Base-by-base conservation (phyloP, 2,113 vertebrate genomes). In the Heterotis niloticus region DNA sequence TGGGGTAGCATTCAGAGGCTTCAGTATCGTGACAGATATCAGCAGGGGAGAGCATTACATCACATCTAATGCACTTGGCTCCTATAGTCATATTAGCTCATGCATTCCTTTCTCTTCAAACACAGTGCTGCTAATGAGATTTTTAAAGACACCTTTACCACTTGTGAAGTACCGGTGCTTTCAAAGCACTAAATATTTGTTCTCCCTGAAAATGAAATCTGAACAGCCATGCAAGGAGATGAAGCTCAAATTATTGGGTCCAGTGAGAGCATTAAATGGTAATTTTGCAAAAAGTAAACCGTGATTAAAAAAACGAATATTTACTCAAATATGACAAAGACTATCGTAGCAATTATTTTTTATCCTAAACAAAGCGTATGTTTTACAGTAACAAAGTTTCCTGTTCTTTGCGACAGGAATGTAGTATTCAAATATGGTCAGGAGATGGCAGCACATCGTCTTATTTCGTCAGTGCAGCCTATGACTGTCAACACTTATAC, bases 371-470 rank as follows among this genome's bases (percentile, higher is more conserved):
- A 44, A 44, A 44, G 7, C 7, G 7, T 44, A 4, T 44, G 34
- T 44, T 44, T 44, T 44, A 62, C 13, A 62, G 59, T 62, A 62
- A 62, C 20, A 14, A 62, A 17, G 10, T 17, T 62, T 17, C 59
- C 3, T 62, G 59, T 44, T 44, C 34, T 7, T 44, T 44, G 34
- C 34, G 7, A 44, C 34, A 44, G 34, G 2, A n/a, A 44, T 44
- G 34, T 44, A 51, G 28, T 75, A 18, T 34, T 23, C 23, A 28
- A 28, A 76, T 56, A 64, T 70, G 14, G 56, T 72, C 81, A 71
- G 54, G 34, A 82, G 81, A 72, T 79, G 81, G 77, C 77, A 82
- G 64, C 71, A 4, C 54, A 16, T 56, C 66, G 28, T 64, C 17
- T 64, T 64, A 62, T 75, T 74, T 28, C 23, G 14, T 52, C 34